Conservation (phyloP, 2,888 invertebrate genomes). For the Galerucella nymphaeae region DNA sequence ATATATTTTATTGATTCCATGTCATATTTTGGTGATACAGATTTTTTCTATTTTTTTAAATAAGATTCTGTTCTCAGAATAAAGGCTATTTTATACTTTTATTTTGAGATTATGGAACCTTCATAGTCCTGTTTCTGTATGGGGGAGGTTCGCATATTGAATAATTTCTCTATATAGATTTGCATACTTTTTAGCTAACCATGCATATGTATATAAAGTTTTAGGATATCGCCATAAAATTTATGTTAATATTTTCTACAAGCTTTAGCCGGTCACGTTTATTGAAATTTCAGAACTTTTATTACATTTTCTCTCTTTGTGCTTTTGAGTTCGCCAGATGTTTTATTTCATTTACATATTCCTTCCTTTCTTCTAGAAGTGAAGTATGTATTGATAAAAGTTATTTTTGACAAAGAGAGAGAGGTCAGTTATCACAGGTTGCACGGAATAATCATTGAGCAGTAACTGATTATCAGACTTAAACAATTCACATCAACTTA, state of each 20-base stretch:
- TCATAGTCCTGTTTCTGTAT: neutral
- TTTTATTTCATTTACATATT: slow-evolving; percentile 35
- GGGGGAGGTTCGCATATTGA: slow-evolving; percentile 18
- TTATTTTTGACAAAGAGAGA: too few relatives aligned
- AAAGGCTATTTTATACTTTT: neutral
- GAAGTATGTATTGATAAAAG: too few relatives aligned
- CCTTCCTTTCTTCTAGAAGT: slow-evolving; percentile 10
- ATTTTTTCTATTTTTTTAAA: neutral
- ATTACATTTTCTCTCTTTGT: slow-evolving; percentile 36
- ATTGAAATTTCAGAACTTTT: slow-evolving; percentile 40
- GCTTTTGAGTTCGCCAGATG: slow-evolving; percentile 33
- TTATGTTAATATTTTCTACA: slow-evolving; percentile 39
- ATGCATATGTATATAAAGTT: slow-evolving; percentile 42
- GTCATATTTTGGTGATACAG: neutral
- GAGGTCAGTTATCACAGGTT: too few relatives aligned
- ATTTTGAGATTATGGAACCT: slow-evolving; percentile 1
- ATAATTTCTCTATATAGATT: slow-evolving; percentile 38
- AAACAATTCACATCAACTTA: too few relatives aligned
- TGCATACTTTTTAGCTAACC: slow-evolving; percentile 37
- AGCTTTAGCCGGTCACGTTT: slow-evolving; percentile 38
- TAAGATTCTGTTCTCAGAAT: neutral
- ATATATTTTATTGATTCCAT: too few relatives aligned
- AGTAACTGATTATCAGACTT: too few relatives aligned
- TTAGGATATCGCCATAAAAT: slow-evolving; percentile 33
- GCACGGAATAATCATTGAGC: too few relatives aligned